Evolutionary conservation across 2,888 invertebrate genomes (phyloP).

Genomic region (Catotricha subobsoleta): DNA sequence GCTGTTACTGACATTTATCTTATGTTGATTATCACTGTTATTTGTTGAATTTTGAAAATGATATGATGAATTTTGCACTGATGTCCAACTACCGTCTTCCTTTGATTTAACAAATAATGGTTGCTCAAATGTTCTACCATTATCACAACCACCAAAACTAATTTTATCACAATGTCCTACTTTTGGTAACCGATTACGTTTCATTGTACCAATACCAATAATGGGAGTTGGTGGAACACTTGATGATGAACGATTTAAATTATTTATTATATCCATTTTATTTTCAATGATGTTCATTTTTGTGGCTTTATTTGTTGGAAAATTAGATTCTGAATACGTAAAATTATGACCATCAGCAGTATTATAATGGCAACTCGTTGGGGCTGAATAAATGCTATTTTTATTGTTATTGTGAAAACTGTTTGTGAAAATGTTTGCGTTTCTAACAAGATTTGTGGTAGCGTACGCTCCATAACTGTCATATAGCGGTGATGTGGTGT

Average conservation of each 20-base stretch:
- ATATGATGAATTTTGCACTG: constrained; percentile 26
- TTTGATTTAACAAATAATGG: constrained; percentile 29
- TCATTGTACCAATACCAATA: constrained; percentile 12
- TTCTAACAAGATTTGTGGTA: constrained; percentile 29
- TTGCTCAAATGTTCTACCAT: constrained; percentile 15
- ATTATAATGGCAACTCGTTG: constrained; percentile 27
- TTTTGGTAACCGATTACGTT: constrained; percentile 26
- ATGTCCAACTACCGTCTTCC: constrained; percentile 29
- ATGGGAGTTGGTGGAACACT: constrained; percentile 19
- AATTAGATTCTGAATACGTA: constrained; percentile 2
- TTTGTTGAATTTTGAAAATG: constrained; percentile 14
- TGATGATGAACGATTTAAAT: constrained; percentile 18
- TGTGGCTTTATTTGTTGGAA: constrained; percentile 5
- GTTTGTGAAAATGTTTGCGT: constrained; percentile 22
- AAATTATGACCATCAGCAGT: not conserved
- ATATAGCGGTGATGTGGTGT: constrained; percentile 21
- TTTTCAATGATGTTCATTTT: constrained; percentile 31
- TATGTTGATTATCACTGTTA: constrained; percentile 1
- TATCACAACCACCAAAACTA: constrained; percentile 15
- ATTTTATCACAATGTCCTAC: constrained; percentile 29
- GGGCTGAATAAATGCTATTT: constrained; percentile 28
- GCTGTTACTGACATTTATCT: constrained; percentile 11
- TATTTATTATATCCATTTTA: constrained; percentile 24
- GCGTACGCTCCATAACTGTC: constrained; percentile 30
- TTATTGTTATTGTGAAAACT: constrained; percentile 4